Conservation (phyloP, 2,888 invertebrate species). For the Drosophila macrothrix region DNA sequence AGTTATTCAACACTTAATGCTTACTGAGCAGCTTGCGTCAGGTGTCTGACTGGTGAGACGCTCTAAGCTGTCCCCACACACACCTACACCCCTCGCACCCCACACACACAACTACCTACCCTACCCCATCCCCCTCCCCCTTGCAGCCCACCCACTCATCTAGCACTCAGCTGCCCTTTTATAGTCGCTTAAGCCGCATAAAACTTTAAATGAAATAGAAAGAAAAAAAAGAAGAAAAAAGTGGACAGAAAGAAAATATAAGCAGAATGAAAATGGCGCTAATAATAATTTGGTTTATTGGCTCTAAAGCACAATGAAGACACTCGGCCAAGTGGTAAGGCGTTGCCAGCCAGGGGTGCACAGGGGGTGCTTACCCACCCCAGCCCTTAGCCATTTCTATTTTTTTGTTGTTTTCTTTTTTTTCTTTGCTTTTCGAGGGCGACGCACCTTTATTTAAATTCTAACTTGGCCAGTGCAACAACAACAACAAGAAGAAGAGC, state of each 20-base stretch:
- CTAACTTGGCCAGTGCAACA: slow-evolving; percentile 56
- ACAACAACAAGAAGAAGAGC: slow-evolving; percentile 17
- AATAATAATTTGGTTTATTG: slow-evolving; percentile 85
- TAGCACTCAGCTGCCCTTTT: slow-evolving; percentile 13
- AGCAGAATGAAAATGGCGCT: slow-evolving; percentile 78
- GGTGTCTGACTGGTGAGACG: slow-evolving; percentile 46
- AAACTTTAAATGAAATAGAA: slow-evolving; percentile 77
- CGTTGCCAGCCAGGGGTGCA: slow-evolving; percentile 23
- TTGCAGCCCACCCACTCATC: not conserved
- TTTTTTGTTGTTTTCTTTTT: slow-evolving; percentile 35
- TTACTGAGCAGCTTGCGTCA: slow-evolving; percentile 14
- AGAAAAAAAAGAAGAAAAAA: not conserved
- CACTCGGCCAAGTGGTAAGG: slow-evolving; percentile 68
- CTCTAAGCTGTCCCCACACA: slow-evolving; percentile 14
- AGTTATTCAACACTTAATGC: slow-evolving; percentile 3
- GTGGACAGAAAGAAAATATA: slow-evolving; percentile 14
- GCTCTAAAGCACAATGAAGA: slow-evolving; percentile 83
- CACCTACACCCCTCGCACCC: rapidly evolving
- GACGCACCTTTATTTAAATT: slow-evolving; percentile 83
- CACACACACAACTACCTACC: slow-evolving; percentile 26
- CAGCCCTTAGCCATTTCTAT: slow-evolving; percentile 32
- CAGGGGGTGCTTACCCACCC: slow-evolving; percentile 21
- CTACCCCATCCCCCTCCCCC: not conserved
- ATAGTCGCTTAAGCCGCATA: slow-evolving; percentile 67
- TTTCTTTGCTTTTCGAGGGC: slow-evolving; percentile 50